A percentile compares a stretch with the other conserved stretches of the same genome.
These are phyloP conservation scores for Acanthococcus lagerstroemiae DNA, from an alignment of 2,888 invertebrate species.

Conservation along the genomic window DNA sequence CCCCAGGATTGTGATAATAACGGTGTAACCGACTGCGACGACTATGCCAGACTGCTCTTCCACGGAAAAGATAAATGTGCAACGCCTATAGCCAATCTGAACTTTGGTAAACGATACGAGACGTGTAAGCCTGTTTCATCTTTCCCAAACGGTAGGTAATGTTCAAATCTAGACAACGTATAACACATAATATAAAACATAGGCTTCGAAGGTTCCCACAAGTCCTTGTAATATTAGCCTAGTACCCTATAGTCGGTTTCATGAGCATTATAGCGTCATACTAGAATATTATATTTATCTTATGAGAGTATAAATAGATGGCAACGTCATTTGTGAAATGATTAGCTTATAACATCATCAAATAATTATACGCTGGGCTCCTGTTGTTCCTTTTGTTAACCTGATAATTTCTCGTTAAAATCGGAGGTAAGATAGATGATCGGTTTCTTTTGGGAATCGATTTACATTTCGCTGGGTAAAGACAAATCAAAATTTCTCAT, in stretches of 20 bases:
- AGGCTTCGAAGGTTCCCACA: background rate
- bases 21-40: slow-evolving; percentile 53
- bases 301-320: background rate
- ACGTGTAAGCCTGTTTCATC: slow-evolving; percentile 34
- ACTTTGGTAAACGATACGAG: slow-evolving; percentile 36
- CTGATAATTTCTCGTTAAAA: no score
- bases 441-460: no score
- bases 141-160: slow-evolving; percentile 3
- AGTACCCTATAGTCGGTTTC: no score
- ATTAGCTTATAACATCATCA: no score
- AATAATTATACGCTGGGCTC: no score
- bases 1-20: slow-evolving; percentile 54
- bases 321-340: no score
- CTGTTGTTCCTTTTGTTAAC: no score
- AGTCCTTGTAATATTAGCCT: no score
- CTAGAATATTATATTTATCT: background rate
- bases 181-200: background rate
- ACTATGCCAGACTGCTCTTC: slow-evolving; percentile 55
- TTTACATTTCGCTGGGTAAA: no score
- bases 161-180: background rate
- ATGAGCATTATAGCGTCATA: background rate
- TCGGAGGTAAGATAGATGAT: no score
- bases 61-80: slow-evolving; percentile 49
- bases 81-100: slow-evolving; percentile 39
- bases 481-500: no score